phyloP scores from a whole-genome alignment of 1,140 invertebrate species.

The Arion vulgaris region DNA sequence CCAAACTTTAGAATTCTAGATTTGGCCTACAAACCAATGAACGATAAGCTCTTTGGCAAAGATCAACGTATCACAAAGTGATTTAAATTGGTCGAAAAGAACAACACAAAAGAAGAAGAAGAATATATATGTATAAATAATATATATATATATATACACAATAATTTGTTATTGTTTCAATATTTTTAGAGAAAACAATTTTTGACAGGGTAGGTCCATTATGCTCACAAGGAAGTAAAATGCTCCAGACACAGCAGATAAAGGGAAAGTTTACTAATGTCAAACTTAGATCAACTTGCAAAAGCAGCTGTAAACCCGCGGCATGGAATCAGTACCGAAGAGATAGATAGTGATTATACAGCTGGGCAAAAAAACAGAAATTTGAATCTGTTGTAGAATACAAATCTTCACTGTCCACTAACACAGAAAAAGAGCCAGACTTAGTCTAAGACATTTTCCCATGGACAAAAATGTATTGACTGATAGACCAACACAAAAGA shows the following conservation, averaged over 20 bases:
- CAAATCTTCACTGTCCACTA: neutral
- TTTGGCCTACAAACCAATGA: too few species aligned
- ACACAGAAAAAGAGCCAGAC: neutral
- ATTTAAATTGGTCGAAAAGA: too few species aligned
- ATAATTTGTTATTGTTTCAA: neutral
- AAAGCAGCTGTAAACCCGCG: constrained; percentile 28
- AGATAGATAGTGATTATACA: neutral
- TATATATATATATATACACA: too few species aligned
- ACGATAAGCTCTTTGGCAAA: too few species aligned
- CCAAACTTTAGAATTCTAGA: too few species aligned
- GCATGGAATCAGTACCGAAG: neutral
- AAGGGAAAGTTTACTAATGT: constrained; percentile 21
- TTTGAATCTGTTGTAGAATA: neutral
- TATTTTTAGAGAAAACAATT: constrained; percentile 36
- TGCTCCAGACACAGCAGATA: constrained; percentile 13
- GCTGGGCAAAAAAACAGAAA: neutral
- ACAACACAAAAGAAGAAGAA: too few species aligned
- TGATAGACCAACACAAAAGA: neutral
- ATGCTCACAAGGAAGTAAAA: constrained; percentile 34
- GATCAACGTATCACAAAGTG: too few species aligned
- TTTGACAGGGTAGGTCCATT: constrained; percentile 33
- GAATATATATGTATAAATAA: too few species aligned
- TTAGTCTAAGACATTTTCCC: neutral
- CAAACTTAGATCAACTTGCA: constrained; percentile 37
- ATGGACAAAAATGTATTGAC: neutral